Evolutionary conservation across 2,797 vertebrate species (phyloP), one percentile per base, ranked within the genome.

Genomic region (Acanthurus tractus): DNA sequence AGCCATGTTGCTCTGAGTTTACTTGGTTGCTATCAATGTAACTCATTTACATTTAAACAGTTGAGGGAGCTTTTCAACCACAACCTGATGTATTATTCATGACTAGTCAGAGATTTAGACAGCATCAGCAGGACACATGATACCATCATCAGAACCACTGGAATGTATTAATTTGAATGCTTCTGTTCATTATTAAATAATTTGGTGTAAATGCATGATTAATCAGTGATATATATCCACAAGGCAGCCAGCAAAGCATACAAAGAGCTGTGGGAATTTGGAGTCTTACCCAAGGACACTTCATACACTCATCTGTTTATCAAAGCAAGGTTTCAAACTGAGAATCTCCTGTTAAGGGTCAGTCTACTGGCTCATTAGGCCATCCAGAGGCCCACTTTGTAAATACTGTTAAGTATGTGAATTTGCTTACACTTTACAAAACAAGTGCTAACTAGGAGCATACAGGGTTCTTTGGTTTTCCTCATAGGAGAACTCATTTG

Each of bases 21-120:
- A 70, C 23, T 59, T 70, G 56, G 15, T 57, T 59, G 40, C 44
- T 13, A 18, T 52, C 50, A 17, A 23, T 74, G 54, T 50, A 50
- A 58, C 44, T 61, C 9, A 42, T 83, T 84, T 70, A 22, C 77
- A 78, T 77, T 82, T 70, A 56, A 48, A 72, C n/a, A 81, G 70
- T 72, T 64, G 7, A 56, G 36, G 52, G 45, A 61, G 54, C 17
- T 66, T 75, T 63, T 34, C 36, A 53, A 63, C 53, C 59, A 44
- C 50, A 62, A 4, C 45, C 42, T 17, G 4, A 15, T 83, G 49
- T 66, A 83, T 77, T 65, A 79, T 76, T 82, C 46, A 84, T 72
- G 44, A 70, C n/a, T 10, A 23, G 64, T 67, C 17, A 50, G 63
- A 76, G 14, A 2, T 72, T 72, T 56, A 46, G 10, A 62, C 22